Percentiles rank a stretch among this genome's conserved stretches.
These are phyloP conservation scores for Agrochola litura DNA, from an alignment of 2,888 invertebrate species.

Conservation along the genomic window DNA sequence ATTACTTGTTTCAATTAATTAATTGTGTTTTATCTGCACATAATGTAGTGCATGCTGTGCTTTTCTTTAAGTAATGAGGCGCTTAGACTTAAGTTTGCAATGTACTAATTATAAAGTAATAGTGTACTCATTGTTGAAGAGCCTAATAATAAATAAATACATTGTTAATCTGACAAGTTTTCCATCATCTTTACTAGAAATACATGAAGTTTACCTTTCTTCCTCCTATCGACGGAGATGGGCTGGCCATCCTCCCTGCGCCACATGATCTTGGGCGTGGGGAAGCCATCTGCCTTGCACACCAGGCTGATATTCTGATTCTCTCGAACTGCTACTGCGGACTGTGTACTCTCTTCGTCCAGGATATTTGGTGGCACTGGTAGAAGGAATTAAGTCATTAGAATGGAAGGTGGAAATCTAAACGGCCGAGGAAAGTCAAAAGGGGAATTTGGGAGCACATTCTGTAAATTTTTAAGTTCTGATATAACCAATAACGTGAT, in stretches of 20 bases:
- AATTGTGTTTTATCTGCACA: no score
- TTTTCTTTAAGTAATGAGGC: no score
- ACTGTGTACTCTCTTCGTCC: constrained; percentile 97
- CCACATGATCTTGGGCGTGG: constrained; percentile 98
- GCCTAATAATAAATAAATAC: no score
- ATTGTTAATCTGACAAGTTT: background rate
- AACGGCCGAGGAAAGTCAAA: background rate
- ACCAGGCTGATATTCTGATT: constrained; percentile 98
- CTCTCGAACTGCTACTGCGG: constrained; percentile 97
- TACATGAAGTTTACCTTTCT: constrained; percentile 92
- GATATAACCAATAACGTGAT: background rate
- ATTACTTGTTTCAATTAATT: no score
- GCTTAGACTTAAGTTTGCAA: no score
- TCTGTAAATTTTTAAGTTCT: background rate
- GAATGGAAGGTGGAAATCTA: background rate
- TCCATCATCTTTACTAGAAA: background rate
- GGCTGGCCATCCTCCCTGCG: constrained; percentile 96
- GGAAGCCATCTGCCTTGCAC: constrained; percentile 97
- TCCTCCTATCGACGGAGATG: constrained; percentile 95
- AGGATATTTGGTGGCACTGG: constrained; percentile 98
- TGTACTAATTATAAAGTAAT: no score
- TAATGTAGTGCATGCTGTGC: no score
- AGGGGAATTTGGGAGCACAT: background rate
- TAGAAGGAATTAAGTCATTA: constrained; percentile 65
- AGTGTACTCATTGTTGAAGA: no score